These are phyloP conservation scores for Parelbella ahira DNA, from an alignment of 2,888 invertebrate species.

Conservation along the genomic window DNA sequence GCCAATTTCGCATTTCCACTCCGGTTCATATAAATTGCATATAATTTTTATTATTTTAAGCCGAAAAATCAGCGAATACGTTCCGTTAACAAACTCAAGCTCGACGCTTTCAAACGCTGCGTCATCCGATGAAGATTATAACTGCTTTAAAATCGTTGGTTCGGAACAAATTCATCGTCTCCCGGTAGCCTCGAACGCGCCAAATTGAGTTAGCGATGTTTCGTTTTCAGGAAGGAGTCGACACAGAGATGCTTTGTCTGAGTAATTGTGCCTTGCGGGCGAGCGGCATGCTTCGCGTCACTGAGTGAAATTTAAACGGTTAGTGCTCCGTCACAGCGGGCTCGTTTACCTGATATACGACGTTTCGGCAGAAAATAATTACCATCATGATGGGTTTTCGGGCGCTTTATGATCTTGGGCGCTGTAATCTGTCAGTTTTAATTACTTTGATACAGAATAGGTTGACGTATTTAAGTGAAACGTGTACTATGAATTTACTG, in stretches of 20 bases:
- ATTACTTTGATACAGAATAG: no score
- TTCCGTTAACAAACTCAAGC: no score
- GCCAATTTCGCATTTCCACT: no score
- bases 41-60: no score
- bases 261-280: slow-evolving; percentile 31
- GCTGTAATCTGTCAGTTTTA: no score
- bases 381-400: slow-evolving; percentile 17
- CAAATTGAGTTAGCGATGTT: slow-evolving; percentile 37
- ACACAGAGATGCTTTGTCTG: slow-evolving; percentile 39
- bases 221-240: slow-evolving; percentile 39
- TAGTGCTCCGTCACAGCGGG: slow-evolving; percentile 8
- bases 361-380: slow-evolving; percentile 18
- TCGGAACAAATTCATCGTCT: slow-evolving; percentile 5
- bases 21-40: no score
- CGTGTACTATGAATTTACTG: no score
- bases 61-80: no score
- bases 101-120: no score
- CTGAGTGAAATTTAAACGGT: slow-evolving; percentile 22
- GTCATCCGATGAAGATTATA: slow-evolving; percentile 14
- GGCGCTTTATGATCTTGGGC: no score
- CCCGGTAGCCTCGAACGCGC: slow-evolving; percentile 9
- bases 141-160: slow-evolving; percentile 22
- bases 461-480: no score
- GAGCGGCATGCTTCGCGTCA: slow-evolving; percentile 6
- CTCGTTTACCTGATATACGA: slow-evolving; percentile 39